Evolutionary conservation across 2,888 invertebrate species (phyloP), one percentile per base, ranked within the genome.

Genomic region (Amiota minor): DNA sequence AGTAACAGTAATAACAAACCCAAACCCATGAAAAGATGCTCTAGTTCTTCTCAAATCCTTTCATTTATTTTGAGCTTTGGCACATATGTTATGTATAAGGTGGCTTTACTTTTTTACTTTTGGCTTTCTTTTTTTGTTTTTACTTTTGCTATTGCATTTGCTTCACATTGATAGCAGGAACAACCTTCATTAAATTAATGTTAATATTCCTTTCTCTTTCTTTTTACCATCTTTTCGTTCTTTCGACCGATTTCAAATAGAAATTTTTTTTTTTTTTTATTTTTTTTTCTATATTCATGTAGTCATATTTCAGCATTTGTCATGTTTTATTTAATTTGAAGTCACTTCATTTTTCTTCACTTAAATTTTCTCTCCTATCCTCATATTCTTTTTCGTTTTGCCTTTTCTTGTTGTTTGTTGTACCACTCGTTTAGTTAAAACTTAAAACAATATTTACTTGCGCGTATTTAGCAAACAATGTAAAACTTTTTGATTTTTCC

Each of bases 361-460:
- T n/a, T n/a, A 50, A 50, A 12, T 50, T 50, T 50, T 50, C n/a
- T 50, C 12, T 50, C n/a, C 4, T 50, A n/a, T 50, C n/a, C 53
- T 50, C 11, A 50, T 6, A 50, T 50, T 8, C n/a, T 50, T 64
- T 10, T 64, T 45, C 20, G 45, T 64, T 64, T 46, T 64, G 9
- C 14, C 35, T 62, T 20, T 10, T 45, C 35, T 35, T 62, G 45
- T 45, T 62, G 12, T 62, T 35, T 12, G 10, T 10, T 62, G 2
- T 62, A 45, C 45, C 35, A 12, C 16, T 64, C 16, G 46, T n/a
- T 64, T 14, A 45, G 64, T 64, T 16, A 72, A 75, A 84, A 83
- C 81, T 81, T 83, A 81, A 84, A 83, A 84, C 77, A 84, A 81
- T 81, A 78, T 84, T 83, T 79, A 74, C 75, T 71, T 74, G 10